Evolutionary conservation across 2,797 vertebrate species (phyloP).

Genomic region (Eulemur mongoz): DNA sequence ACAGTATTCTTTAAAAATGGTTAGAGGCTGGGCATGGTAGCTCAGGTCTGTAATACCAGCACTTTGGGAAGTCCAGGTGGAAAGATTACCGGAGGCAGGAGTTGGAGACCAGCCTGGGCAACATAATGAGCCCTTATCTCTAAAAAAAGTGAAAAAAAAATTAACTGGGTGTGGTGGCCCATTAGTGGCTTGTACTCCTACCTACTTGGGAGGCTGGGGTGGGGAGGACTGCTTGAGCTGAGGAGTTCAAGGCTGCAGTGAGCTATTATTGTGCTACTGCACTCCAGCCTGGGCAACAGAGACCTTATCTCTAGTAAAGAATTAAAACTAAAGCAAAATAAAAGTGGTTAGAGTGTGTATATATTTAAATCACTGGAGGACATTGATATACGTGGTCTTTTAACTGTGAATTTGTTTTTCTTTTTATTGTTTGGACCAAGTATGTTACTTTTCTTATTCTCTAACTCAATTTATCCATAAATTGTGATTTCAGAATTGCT

Average conservation of each 20-base stretch:
- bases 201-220: not conserved
- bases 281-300: not conserved
- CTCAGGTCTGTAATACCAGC: not conserved
- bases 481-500: slow-evolving; percentile 20
- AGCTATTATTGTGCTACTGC: not conserved
- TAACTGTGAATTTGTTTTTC: not conserved
- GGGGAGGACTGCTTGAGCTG: not conserved
- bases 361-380: not conserved
- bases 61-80: not conserved
- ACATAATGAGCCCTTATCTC: not conserved
- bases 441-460: not conserved
- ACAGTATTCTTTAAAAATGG: not conserved
- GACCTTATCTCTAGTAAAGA: too few species aligned
- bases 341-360: not conserved
- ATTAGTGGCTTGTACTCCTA: not conserved
- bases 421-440: not conserved
- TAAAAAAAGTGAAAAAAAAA: not conserved
- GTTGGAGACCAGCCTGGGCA: not conserved
- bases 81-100: not conserved
- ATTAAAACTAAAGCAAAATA: not conserved
- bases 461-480: not conserved
- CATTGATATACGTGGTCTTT: not conserved
- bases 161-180: not conserved
- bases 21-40: not conserved
- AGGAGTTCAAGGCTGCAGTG: not conserved